phyloP scores from a whole-genome alignment of 2,113 vertebrate species.

The Octodon degus region DNA sequence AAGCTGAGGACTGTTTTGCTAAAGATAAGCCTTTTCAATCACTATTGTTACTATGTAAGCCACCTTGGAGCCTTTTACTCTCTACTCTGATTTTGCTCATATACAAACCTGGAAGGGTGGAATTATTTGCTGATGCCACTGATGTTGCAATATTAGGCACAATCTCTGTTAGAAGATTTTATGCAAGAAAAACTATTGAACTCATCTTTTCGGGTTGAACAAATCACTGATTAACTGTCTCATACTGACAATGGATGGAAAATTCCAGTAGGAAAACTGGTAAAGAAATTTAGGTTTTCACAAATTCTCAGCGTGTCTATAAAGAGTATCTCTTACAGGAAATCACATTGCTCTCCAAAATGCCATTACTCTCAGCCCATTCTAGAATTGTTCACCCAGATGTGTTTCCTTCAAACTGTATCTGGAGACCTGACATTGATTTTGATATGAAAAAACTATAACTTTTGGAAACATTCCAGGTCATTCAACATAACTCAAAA shows the following conservation, averaged over 20 bases:
- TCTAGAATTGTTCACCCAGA: background rate
- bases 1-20: background rate
- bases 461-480: slow-evolving; percentile 4
- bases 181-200: slow-evolving; percentile 26
- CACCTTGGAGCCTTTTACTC: background rate
- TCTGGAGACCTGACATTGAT: slow-evolving; percentile 37
- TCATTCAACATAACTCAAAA: background rate
- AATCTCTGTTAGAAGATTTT: background rate
- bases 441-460: slow-evolving; percentile 39
- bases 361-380: background rate
- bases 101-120: background rate
- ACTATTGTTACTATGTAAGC: background rate
- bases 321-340: background rate
- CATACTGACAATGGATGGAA: background rate
- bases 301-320: background rate
- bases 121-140: background rate
- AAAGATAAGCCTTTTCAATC: slow-evolving; percentile 12
- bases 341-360: background rate
- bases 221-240: background rate
- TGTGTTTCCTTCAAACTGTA: slow-evolving; percentile 3
- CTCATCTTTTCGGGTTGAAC: background rate
- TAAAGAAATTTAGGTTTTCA: background rate
- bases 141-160: background rate
- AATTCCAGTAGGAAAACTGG: background rate
- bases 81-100: background rate